Conservation (phyloP, 2,797 vertebrate genomes). For the Molothrus aeneus region DNA sequence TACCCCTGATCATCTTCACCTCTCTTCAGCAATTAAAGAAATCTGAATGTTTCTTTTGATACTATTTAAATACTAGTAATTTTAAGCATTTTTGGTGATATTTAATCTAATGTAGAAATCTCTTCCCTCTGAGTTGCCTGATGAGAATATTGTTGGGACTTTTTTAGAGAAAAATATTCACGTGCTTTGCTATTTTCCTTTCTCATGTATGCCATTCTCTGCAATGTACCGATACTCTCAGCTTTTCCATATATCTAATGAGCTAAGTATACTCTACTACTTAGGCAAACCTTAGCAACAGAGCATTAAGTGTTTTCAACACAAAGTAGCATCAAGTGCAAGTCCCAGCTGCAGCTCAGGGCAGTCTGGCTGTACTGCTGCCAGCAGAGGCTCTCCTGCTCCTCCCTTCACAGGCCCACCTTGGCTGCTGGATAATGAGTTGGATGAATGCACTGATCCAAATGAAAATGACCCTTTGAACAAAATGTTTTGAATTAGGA, state of each 20-base stretch:
- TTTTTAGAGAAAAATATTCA: not conserved
- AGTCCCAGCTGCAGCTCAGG: not conserved
- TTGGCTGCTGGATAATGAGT: not conserved
- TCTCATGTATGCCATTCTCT: not conserved
- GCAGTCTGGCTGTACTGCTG: not conserved
- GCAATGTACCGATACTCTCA: not conserved
- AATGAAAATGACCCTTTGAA: not conserved
- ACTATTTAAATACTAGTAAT: not conserved
- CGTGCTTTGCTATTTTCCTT: not conserved
- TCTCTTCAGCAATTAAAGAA: not conserved
- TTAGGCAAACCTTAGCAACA: not conserved
- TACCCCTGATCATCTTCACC: not conserved
- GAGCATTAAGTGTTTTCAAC: not conserved
- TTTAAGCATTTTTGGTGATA: not conserved
- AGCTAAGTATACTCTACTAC: not conserved
- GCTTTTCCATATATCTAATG: not conserved
- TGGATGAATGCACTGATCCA: not conserved
- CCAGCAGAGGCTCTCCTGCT: not conserved
- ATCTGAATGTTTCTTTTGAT: not conserved
- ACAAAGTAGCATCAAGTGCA: not conserved
- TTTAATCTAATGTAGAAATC: not conserved
- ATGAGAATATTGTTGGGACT: not conserved
- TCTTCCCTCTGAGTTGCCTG: not conserved
- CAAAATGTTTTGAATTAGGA: not conserved
- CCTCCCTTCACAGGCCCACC: not conserved